Evolutionary conservation across 2,113 vertebrate species (phyloP).

Genomic region (Sander lucioperca): DNA sequence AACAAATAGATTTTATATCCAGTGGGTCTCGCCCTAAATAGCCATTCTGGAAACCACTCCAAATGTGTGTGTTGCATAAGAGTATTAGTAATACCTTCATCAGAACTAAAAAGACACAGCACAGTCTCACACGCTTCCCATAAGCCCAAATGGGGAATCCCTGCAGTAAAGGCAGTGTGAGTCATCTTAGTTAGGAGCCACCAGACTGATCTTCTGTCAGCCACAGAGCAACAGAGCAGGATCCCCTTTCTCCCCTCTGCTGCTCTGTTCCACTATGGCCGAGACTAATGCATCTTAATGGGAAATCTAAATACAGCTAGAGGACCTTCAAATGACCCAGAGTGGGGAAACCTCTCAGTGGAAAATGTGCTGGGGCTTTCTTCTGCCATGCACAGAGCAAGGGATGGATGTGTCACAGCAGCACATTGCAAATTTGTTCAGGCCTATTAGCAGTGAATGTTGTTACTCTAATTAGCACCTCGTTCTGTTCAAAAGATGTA

Average conservation of each 20-base stretch:
- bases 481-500: neutral
- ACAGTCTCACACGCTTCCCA: constrained; percentile 37
- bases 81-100: constrained; percentile 30
- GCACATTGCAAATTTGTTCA: neutral
- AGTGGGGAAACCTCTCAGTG: constrained; percentile 48
- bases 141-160: constrained; percentile 71
- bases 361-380: constrained; percentile 42
- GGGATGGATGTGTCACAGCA: neutral
- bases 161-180: constrained; percentile 68
- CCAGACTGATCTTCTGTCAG: constrained; percentile 64
- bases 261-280: constrained; percentile 51
- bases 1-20: constrained; percentile 34
- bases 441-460: neutral
- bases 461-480: neutral
- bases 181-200: constrained; percentile 65
- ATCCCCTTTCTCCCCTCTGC: constrained; percentile 52
- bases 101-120: constrained; percentile 13
- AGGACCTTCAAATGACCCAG: constrained; percentile 63
- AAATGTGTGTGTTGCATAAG: constrained; percentile 27
- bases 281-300: constrained; percentile 68
- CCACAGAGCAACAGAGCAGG: constrained; percentile 63
- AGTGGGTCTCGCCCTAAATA: constrained; percentile 13
- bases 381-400: neutral
- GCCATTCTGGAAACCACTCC: constrained; percentile 4
- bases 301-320: constrained; percentile 68